Evolutionary conservation across 2,797 vertebrate genomes (phyloP), one percentile per base, ranked within the genome.

Genomic region (Anguilla megastoma): DNA sequence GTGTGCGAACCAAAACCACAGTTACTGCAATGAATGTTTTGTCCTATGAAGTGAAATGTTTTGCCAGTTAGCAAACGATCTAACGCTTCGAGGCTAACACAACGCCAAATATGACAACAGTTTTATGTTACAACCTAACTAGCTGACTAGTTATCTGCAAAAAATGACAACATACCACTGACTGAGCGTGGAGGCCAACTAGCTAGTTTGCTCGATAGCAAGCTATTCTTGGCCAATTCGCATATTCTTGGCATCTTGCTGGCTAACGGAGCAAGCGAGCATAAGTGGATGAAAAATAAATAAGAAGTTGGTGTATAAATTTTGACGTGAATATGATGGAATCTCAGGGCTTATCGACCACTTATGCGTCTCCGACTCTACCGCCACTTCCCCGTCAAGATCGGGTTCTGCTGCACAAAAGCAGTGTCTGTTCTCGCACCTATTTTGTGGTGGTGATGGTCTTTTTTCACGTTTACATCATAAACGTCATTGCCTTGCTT

Each of bases 371-470:
- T 7, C 12, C 90, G 24, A 66, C 60, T 12, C 52, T 87, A 21
- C 74, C 87, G 0, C 91, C 86, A 87, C 85, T 94, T 92, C 16
- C 93, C 92, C 0, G 92, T 24, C 79, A 82, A 94, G 89, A 95
- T 86, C 95, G 97, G 1, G 91, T 95, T 76, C 89, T 93, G 4
- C 89, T 95, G 87, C 92, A 94, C 91, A 97, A 97, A 92, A 96
- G 91, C 94, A 96, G 96, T 90, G 97, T 98, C 88, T 99, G 98
- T 92, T 98, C 98, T 56, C 97, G 98, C 74, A 98, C 98, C 7
- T 98, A 99, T 94, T 99, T 98, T 91, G 95, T 98, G 94, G 97
- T 98, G 45, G 97, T 99, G 66, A 98, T 99, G 98, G 97, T 98
- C 80, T 98, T 99, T 92, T 98, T 98, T 85, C 98, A 98, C 88